phyloP scores from a whole-genome alignment of 1,140 invertebrate species.

The Drosophila chauvacae region DNA sequence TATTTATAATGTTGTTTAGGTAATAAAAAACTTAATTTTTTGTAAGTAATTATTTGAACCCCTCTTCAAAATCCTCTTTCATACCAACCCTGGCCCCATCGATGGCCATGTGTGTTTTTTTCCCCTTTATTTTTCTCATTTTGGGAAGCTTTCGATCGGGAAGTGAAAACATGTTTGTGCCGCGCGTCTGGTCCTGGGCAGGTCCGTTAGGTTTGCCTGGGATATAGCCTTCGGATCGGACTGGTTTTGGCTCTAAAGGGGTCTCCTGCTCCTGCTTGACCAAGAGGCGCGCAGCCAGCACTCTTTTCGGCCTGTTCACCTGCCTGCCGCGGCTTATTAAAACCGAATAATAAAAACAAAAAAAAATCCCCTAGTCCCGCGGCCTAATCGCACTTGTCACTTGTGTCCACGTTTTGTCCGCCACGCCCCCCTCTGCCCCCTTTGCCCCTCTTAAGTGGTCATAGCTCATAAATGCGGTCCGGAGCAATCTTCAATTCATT shows the following conservation, averaged over 20 bases:
- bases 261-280: conserved; percentile 8
- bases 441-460: conserved; percentile 34
- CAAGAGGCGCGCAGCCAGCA: conserved; percentile 10
- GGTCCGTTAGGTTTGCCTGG: conserved; percentile 63
- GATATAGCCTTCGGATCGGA: conserved; percentile 19
- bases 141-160: conserved; percentile 54
- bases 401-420: conserved; percentile 44
- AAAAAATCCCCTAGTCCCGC: conserved; percentile 18
- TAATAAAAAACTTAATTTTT: too few species aligned
- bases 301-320: conserved; percentile 33
- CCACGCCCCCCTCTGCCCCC: conserved; percentile 38
- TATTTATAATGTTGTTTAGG: too few species aligned
- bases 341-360: conserved; percentile 4
- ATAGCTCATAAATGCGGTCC: conserved; percentile 68
- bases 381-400: conserved; percentile 71
- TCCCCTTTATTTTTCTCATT: conserved; percentile 52
- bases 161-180: conserved; percentile 73
- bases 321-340: conserved; percentile 70
- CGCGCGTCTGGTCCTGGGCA: conserved; percentile 25
- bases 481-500: conserved; percentile 81
- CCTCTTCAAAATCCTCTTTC: neutral
- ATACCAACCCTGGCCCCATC: conserved; percentile 3
- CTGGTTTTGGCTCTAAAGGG: conserved; percentile 16
- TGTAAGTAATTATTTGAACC: too few species aligned
- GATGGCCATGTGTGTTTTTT: conserved; percentile 43